Conservation (phyloP, 2,113 vertebrate genomes). For the Ceyx margarethae region DNA sequence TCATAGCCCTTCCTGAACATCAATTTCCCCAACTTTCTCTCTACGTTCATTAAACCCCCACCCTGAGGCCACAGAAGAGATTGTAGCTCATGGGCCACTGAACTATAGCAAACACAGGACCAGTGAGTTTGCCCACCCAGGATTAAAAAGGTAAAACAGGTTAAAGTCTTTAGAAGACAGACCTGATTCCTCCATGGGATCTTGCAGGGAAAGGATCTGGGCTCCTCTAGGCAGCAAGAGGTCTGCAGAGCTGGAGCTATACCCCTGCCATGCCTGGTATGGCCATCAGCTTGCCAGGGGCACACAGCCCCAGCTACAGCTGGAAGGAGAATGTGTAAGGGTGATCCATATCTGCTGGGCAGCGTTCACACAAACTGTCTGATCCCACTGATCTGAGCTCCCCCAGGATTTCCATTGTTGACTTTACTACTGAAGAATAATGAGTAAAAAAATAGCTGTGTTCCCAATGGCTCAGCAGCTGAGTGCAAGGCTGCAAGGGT, state of each 20-base stretch:
- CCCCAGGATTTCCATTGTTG: accelerated
- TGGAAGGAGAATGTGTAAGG: neutral
- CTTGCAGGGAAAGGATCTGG: neutral
- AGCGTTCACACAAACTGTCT: neutral
- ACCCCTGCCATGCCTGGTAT: accelerated
- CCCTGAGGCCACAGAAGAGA: neutral
- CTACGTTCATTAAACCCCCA: neutral
- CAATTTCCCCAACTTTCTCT: neutral
- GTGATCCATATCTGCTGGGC: neutral
- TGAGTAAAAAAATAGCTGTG: neutral
- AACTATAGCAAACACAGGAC: neutral
- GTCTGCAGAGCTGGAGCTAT: neutral
- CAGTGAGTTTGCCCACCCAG: neutral
- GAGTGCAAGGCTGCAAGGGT: accelerated
- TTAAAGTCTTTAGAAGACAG: neutral
- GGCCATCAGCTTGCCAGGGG: neutral
- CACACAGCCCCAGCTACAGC: accelerated
- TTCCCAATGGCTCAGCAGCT: neutral
- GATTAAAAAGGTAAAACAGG: neutral
- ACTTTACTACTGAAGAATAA: neutral
- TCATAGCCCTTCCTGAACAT: neutral
- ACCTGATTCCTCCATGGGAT: accelerated
- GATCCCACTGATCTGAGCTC: neutral
- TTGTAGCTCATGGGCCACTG: accelerated
- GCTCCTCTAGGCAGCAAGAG: neutral